Base-by-base conservation (phyloP, 2,888 invertebrate genomes). In the Cyrtodaria siliqua region DNA sequence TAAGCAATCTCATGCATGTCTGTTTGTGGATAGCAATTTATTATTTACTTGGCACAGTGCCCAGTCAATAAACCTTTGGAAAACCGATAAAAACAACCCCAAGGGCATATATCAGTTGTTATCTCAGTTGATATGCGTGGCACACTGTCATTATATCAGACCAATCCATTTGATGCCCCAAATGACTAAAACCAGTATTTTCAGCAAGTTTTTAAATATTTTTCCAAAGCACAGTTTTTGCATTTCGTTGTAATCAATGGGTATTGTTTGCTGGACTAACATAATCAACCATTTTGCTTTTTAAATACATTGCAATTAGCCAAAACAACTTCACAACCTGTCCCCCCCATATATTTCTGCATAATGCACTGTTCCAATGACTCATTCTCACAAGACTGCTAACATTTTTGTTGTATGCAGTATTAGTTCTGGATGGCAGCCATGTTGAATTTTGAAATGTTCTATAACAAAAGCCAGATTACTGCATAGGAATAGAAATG, bases 21-120 rank as follows among this genome's bases (percentile, higher is more conserved):
- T 50, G 42, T 55, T 18, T 57, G 57, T 55, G 55, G 40, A 70
- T 42, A 49, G 42, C 44, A 44, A 63, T 70, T 49, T 59, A 70
- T 72, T 78, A 79, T 71, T 71, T 67, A 50, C 56, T 77, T 85
- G 85, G 85, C 82, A 70, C 56, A 14, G 60, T 2, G 80, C 85
- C 85, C 83, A 82, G 64, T 55, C 60, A 71, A 76, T 71, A 73
- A 75, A 77, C 77, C 75, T 78, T 77, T 56, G 56, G 70, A 64
- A 60, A 61, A 38, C 55, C 29, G 64, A 74, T 63, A 79, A 62
- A 66, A 67, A 69, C 70, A 74, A 33, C 64, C 79, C 69, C 79
- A 79, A 79, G 79, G 79, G 71, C 79, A 79, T 74, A 68, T 56
- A 74, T 53, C 33, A 12, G 12, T 33, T 33, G 33, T 33, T 33